Base-by-base conservation (phyloP, 2,113 vertebrate species). In the Hydropotes inermis region DNA sequence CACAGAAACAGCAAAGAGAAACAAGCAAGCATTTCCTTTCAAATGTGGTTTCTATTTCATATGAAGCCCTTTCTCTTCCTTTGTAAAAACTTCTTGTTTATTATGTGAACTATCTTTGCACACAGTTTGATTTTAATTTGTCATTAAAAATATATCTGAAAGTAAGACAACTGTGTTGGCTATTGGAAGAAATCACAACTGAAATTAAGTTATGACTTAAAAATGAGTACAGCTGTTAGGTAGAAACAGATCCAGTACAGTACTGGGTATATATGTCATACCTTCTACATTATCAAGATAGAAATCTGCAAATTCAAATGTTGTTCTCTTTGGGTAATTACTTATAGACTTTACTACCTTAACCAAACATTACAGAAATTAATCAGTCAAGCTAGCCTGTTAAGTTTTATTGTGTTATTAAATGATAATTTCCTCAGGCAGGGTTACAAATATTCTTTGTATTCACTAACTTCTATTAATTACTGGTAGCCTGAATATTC, bases 11-110 rank as follows among this genome's bases (percentile, higher is more conserved):
- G 3, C 1, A 27, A 97, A 96, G 4, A 89, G 78, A 93, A 97
- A 93, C 67, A 96, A 85, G 81, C 47, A 95, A 58, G 88, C 25
- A 82, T 54, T 89, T 76, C 87, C 94, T 78, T 67, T 57, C 88
- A 54, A 64, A 82, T 79, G 86, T 88, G 89, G 57, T 87, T 91
- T 60, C 89, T 33, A 50, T 27, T 96, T 87, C 9, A n/a, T 14
- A 78, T 17, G 90, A 21, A 76, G 14, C n/a, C 55, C 78, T 67
- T 89, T 79, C 91, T 23, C 13, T 30, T 58, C 58, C n/a, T 97
- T 27, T 88, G 17, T 23, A 23, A 61, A 93, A 96, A 70, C 64
- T 70, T 43, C 60, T 74, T 91, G 91, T 84, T 91, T 81, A 86
- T 87, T 81, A 45, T 67, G 39, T 2, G 0, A 33, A 52, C 39